Conservation (phyloP, 2,113 vertebrate species). For the Clarias magur region DNA sequence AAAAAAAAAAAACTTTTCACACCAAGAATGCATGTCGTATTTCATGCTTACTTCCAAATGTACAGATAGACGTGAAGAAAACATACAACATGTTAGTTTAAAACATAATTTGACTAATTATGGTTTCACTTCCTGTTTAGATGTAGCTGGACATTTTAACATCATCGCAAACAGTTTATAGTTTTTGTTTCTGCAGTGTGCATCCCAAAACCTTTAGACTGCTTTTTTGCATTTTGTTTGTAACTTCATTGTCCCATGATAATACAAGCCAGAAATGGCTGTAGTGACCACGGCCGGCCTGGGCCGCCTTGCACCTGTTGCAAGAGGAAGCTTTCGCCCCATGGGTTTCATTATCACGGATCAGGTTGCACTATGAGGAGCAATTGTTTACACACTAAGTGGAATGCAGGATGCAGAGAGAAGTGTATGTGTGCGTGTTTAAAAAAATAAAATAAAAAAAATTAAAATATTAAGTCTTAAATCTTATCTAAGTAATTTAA, state of each 20-base stretch:
- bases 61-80: not conserved
- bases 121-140: not conserved
- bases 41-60: not conserved
- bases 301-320: slow-evolving; percentile 78
- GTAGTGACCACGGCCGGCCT: slow-evolving; percentile 59
- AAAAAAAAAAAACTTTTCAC: not conserved
- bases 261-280: slow-evolving; percentile 37
- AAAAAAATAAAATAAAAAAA: too few relatives aligned
- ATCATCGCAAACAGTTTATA: not conserved
- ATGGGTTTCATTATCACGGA: slow-evolving; percentile 74
- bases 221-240: not conserved
- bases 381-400: slow-evolving; percentile 42
- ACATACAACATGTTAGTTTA: not conserved
- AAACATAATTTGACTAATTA: not conserved
- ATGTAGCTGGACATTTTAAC: not conserved
- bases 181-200: not conserved
- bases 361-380: slow-evolving; percentile 68
- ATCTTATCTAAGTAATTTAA: too few relatives aligned
- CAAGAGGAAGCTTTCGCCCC: slow-evolving; percentile 72
- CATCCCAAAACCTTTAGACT: not conserved
- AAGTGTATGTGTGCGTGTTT: not conserved
- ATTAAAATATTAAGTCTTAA: too few relatives aligned
- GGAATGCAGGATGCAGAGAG: slow-evolving; percentile 30
- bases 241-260: not conserved
- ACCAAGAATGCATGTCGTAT: not conserved